A percentile compares a stretch with the other conserved stretches of the same genome.
Evolutionary conservation across 2,797 vertebrate species (phyloP).

Genomic region (Arnoldichthys spilopterus): DNA sequence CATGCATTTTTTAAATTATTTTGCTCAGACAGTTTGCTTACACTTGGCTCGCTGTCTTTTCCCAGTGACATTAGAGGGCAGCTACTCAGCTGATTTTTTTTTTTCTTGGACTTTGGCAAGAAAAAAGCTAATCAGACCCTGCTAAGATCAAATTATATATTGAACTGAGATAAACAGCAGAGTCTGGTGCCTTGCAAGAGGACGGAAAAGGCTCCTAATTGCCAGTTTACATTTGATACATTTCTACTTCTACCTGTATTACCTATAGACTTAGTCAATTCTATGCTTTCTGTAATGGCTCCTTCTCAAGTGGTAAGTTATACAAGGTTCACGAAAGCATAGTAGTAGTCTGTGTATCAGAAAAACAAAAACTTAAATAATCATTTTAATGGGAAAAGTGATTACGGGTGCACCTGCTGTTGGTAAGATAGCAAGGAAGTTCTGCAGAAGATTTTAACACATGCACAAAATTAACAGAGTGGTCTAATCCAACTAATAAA

Average conservation of each 20-base stretch:
- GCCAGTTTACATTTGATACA: slow-evolving; percentile 42
- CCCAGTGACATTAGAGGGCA: neutral
- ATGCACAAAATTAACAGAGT: neutral
- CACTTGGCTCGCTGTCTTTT: slow-evolving; percentile 43
- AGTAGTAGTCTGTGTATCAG: neutral
- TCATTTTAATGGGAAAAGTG: neutral
- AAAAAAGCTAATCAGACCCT: neutral
- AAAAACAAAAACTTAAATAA: neutral
- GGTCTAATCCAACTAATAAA: slow-evolving; percentile 5
- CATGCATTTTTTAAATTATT: slow-evolving; percentile 10
- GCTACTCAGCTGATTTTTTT: slow-evolving; percentile 5
- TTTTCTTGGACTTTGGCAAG: slow-evolving; percentile 2
- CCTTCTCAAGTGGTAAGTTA: slow-evolving; percentile 62
- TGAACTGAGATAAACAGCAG: neutral
- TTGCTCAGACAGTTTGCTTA: slow-evolving; percentile 40
- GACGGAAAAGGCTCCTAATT: neutral
- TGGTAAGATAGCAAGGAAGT: neutral
- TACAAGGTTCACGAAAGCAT: neutral
- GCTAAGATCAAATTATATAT: neutral
- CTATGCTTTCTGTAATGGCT: slow-evolving; percentile 63
- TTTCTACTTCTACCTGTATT: slow-evolving; percentile 71
- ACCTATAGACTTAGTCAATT: slow-evolving; percentile 66
- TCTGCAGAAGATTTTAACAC: neutral
- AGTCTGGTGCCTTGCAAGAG: neutral
- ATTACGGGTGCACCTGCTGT: neutral